Percentiles rank a stretch among this genome's conserved stretches.
These are phyloP conservation scores for Popillia japonica DNA, from an alignment of 1,140 invertebrate species.

Conservation along the genomic window DNA sequence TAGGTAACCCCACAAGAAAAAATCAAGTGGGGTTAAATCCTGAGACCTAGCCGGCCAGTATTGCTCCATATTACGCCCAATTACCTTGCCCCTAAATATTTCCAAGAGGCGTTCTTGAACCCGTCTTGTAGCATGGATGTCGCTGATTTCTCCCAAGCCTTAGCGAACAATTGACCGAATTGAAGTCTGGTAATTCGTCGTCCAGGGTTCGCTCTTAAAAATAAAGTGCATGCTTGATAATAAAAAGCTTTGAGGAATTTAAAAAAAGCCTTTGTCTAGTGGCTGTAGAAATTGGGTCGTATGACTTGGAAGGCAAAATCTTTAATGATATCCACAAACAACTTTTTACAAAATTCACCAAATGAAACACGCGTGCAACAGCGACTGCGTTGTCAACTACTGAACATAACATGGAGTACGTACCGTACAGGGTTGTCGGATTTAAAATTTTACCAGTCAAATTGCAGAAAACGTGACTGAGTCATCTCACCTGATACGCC, in stretches of 20 bases:
- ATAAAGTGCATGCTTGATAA: slow-evolving; percentile 38
- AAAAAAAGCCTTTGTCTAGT: slow-evolving; percentile 36
- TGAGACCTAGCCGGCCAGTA: no score
- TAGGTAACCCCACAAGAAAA: no score
- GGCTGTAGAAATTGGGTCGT: slow-evolving; percentile 28
- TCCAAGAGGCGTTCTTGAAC: no score
- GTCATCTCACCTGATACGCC: neutral
- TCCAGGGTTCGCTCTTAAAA: slow-evolving; percentile 33
- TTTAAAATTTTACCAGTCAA: neutral
- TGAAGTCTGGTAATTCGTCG: slow-evolving; percentile 39
- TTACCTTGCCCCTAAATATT: no score
- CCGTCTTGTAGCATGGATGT: no score
- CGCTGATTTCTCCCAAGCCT: slow-evolving; percentile 31
- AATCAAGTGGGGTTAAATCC: no score
- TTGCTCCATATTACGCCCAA: no score
- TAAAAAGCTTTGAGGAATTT: slow-evolving; percentile 39
- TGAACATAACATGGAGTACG: neutral
- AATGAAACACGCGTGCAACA: neutral
- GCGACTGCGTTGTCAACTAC: neutral
- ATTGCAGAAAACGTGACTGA: neutral
- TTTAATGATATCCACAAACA: neutral
- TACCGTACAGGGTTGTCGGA: neutral
- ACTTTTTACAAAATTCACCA: neutral
- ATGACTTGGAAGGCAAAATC: slow-evolving; percentile 21
- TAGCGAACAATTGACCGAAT: slow-evolving; percentile 24